Base-by-base conservation (phyloP, 1,140 invertebrate genomes). In the Lepidostoma basale region DNA sequence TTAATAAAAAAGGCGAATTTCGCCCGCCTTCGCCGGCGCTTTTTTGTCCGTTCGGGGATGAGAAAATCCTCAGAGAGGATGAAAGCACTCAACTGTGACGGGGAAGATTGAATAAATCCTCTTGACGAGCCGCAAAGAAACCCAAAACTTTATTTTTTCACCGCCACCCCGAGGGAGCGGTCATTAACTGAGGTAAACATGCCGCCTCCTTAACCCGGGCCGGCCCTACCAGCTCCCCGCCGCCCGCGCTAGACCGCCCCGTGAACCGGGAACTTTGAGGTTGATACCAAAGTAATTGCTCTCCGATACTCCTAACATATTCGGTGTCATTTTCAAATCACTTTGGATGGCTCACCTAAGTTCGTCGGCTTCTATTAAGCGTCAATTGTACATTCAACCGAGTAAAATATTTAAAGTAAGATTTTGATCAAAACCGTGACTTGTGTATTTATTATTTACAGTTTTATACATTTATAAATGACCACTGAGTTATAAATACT, bases 61-160 rank as follows among this genome's bases (percentile, higher is more conserved):
- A 39, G 54, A 59, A 59, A 22, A 30, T 26, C 23, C 30, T 16
- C 18, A 40, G 18, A 39, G 54, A 22, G 30, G 54, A 59, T 59
- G 33, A 59, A 40, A 65, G 45, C 47, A 65, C 62, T 65, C 45
- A 47, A 39, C 62, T 26, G 47, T 42, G 49, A 65, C 45, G 45
- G 28, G n/a, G 45, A 65, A 54, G 62, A 65, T 65, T 65, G 62
- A 65, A 65, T 65, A 65, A 65, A 65, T 65, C 62, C 62, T 39
- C 62, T 45, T 54, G 33, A 39, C 30, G 49, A 44, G 44, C 47
- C 45, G 45, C 33, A 54, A 52, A 25, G 45, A 42, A 49, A 30
- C 60, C 60, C 14, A 47, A 63, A 63, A 49, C 22, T 63, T 63
- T 63, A 52, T 65, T 65, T 65, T 65, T 65, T 65, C 47, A 42